Conservation (phyloP, 2,888 invertebrate genomes). For the Ormyrus pomaceus region DNA sequence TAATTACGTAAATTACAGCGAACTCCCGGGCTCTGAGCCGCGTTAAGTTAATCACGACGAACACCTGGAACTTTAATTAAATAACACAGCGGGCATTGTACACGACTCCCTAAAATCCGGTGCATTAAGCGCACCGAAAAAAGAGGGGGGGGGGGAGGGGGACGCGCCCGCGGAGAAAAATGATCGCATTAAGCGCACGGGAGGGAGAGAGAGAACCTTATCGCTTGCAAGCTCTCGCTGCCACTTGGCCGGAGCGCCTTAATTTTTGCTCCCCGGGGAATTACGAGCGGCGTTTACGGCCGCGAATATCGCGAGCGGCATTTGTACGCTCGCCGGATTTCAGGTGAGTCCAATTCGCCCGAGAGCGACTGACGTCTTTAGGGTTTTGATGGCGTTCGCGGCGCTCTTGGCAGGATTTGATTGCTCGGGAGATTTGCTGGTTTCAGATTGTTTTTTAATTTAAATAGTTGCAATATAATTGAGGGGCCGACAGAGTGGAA, state of each 20-base stretch:
- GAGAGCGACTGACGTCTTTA: constrained; percentile 14
- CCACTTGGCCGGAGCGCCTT: constrained; percentile 26
- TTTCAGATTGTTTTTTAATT: too few species aligned
- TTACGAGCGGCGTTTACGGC: constrained; percentile 18
- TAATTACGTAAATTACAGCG: too few species aligned
- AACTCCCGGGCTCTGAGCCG: too few species aligned
- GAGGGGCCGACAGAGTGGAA: too few species aligned
- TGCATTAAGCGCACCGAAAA: constrained; percentile 2
- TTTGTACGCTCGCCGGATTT: constrained; percentile 7
- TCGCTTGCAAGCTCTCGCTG: neutral
- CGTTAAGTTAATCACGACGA: too few species aligned
- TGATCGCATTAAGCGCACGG: neutral
- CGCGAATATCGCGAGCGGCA: neutral
- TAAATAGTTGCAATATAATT: too few species aligned
- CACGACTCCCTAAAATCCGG: neutral
- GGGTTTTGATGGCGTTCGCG: neutral
- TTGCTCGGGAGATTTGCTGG: too few species aligned
- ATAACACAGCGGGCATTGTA: constrained; percentile 6
- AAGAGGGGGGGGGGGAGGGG: neutral
- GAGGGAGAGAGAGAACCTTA: constrained; percentile 7
- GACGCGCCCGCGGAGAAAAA: neutral
- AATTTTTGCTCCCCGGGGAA: constrained; percentile 24
- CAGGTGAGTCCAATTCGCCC: constrained; percentile 26
- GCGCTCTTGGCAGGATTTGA: too few species aligned
- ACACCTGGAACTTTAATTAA: constrained; percentile 31